phyloP scores from a whole-genome alignment of 1,140 invertebrate species.

The Zaprionus kolodkinae region DNA sequence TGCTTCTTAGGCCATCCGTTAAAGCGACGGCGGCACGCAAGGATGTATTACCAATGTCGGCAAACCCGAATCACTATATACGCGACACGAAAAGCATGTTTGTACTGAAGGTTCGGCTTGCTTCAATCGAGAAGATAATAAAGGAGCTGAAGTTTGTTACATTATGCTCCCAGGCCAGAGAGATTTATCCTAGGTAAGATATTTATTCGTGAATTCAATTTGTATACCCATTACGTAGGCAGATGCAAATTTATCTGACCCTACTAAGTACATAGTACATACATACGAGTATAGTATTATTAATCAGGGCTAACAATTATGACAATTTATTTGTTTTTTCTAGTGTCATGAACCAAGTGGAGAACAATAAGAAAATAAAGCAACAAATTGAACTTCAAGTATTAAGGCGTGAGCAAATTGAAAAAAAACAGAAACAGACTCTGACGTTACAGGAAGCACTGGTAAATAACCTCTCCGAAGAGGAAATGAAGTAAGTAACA shows the following conservation, averaged over 20 bases:
- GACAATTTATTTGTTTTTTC: not conserved
- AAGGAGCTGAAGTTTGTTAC: constrained; percentile 70
- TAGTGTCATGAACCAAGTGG: constrained; percentile 70
- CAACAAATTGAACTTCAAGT: constrained; percentile 61
- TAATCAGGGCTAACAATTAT: too few relatives aligned
- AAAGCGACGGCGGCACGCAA: constrained; percentile 2
- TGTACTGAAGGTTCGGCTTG: constrained; percentile 57
- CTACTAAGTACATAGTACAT: too few relatives aligned
- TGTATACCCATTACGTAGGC: too few relatives aligned
- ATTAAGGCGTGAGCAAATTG: constrained; percentile 55
- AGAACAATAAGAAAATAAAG: constrained; percentile 63
- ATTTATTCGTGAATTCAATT: not conserved
- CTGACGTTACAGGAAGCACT: constrained; percentile 54
- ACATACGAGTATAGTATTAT: too few relatives aligned
- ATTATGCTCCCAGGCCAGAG: constrained; percentile 63
- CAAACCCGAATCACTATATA: constrained; percentile 63
- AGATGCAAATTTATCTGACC: too few relatives aligned
- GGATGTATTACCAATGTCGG: constrained; percentile 26
- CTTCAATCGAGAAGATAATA: constrained; percentile 64
- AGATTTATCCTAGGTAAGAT: constrained; percentile 70
- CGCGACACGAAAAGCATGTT: constrained; percentile 73
- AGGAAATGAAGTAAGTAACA: constrained; percentile 61
- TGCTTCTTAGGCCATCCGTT: not conserved
- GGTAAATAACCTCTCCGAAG: constrained; percentile 67
- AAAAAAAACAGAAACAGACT: constrained; percentile 65